phyloP scores from a whole-genome alignment of 2,797 vertebrate species.

The Delichon dasypus region DNA sequence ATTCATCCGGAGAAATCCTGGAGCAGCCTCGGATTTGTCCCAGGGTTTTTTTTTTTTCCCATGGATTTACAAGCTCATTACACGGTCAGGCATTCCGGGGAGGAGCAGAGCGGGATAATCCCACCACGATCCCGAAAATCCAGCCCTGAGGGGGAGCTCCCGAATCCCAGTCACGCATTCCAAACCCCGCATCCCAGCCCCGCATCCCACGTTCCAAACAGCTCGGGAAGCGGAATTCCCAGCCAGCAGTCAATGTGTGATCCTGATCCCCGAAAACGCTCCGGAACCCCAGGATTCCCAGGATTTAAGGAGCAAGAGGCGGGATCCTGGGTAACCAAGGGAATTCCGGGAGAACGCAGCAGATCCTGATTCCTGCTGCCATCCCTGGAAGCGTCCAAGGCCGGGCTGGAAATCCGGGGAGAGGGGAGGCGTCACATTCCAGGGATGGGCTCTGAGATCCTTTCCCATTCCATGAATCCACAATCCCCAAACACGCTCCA shows the following conservation, averaged over 20 bases:
- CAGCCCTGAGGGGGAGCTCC: neutral
- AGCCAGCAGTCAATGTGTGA: accelerated
- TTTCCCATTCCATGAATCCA: too few relatives aligned
- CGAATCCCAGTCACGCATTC: neutral
- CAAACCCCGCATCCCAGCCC: neutral
- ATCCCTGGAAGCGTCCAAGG: neutral
- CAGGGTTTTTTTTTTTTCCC: neutral
- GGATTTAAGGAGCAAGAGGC: neutral
- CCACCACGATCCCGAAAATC: neutral
- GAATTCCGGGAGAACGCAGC: neutral
- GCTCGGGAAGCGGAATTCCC: neutral
- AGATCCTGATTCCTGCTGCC: neutral
- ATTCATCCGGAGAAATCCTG: neutral
- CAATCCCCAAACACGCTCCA: neutral
- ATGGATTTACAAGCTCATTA: neutral
- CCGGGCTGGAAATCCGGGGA: neutral
- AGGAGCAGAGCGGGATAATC: neutral
- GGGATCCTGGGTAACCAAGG: neutral
- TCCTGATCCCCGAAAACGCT: neutral
- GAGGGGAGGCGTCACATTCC: too few relatives aligned
- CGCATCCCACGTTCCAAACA: accelerated
- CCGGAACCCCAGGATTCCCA: accelerated
- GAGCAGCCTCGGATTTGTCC: neutral
- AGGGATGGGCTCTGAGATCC: neutral
- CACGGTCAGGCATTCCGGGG: neutral